These are phyloP conservation scores for Sinosuthora webbiana DNA, from an alignment of 2,113 vertebrate genomes.

Conservation along the genomic window DNA sequence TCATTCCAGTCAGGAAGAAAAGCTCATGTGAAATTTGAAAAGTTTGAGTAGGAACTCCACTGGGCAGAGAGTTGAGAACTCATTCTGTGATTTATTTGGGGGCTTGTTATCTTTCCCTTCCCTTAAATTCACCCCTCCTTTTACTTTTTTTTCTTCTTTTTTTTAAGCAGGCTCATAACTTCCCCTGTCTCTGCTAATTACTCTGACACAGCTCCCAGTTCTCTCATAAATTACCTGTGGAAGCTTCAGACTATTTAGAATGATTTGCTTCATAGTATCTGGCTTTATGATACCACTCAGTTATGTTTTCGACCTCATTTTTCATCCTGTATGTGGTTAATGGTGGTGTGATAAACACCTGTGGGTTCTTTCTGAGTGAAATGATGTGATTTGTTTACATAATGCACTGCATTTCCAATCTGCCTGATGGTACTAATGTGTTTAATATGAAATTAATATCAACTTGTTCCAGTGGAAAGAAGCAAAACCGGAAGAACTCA, in stretches of 20 bases:
- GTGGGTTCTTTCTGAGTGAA: slow-evolving; percentile 23
- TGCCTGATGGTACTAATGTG: slow-evolving; percentile 36
- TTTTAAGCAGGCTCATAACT: background rate
- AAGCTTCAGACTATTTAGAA: background rate
- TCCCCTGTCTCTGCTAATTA: background rate
- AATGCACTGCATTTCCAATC: slow-evolving; percentile 7
- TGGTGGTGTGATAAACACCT: background rate
- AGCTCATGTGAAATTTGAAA: background rate
- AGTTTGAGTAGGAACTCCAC: background rate
- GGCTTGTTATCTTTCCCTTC: background rate
- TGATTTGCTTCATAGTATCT: background rate
- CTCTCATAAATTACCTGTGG: background rate
- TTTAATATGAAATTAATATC: slow-evolving; percentile 64
- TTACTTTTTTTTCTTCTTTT: background rate
- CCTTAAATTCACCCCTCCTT: background rate
- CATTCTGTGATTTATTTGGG: background rate
- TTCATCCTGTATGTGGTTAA: background rate
- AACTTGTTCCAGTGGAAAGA: slow-evolving; percentile 92
- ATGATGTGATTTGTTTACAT: slow-evolving; percentile 6
- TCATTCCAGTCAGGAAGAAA: background rate
- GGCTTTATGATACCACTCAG: background rate
- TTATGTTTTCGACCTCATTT: background rate
- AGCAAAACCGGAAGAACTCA: slow-evolving; percentile 95
- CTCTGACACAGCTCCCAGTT: background rate
- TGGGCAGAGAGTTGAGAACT: background rate